Evolutionary conservation across 2,113 vertebrate species (phyloP).

Genomic region (Spea bombifrons): DNA sequence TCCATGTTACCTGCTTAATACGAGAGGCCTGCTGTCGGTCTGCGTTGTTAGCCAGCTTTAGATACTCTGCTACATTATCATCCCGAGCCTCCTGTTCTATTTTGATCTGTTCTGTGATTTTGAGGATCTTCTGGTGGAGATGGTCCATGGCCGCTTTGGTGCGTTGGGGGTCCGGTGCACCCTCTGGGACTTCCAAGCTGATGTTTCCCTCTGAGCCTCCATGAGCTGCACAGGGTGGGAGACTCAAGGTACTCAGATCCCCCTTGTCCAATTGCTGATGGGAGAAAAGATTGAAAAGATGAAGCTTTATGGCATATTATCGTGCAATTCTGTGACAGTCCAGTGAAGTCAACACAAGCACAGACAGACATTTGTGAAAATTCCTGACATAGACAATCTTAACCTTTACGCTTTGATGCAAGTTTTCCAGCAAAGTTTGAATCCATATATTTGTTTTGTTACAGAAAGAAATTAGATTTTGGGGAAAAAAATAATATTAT

Average conservation of each 20-base stretch:
- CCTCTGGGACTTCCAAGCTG: slow-evolving; percentile 80
- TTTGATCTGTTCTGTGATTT: slow-evolving; percentile 97
- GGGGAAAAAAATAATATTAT: too few relatives aligned
- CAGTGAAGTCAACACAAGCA: too few relatives aligned
- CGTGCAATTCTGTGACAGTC: too few relatives aligned
- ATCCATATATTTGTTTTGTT: too few relatives aligned
- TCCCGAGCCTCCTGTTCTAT: slow-evolving; percentile 96
- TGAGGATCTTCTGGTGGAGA: slow-evolving; percentile 96
- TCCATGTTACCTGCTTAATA: slow-evolving; percentile 79
- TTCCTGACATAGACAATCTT: too few relatives aligned
- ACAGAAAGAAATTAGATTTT: too few relatives aligned
- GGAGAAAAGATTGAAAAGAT: not conserved
- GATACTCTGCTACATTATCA: slow-evolving; percentile 95
- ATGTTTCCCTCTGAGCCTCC: slow-evolving; percentile 83
- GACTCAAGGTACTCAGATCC: slow-evolving; percentile 74
- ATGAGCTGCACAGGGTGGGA: slow-evolving; percentile 75
- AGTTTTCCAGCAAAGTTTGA: too few relatives aligned
- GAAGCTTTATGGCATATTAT: not conserved
- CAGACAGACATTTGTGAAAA: too few relatives aligned
- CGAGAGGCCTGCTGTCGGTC: slow-evolving; percentile 94
- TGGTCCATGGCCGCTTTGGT: slow-evolving; percentile 90
- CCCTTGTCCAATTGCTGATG: slow-evolving; percentile 86
- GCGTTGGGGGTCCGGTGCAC: slow-evolving; percentile 80
- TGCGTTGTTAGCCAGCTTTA: slow-evolving; percentile 95
- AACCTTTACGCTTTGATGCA: too few relatives aligned